Evolutionary conservation across 2,113 vertebrate species (phyloP), one percentile per base, ranked within the genome.

Genomic region (Phoenicopterus ruber): DNA sequence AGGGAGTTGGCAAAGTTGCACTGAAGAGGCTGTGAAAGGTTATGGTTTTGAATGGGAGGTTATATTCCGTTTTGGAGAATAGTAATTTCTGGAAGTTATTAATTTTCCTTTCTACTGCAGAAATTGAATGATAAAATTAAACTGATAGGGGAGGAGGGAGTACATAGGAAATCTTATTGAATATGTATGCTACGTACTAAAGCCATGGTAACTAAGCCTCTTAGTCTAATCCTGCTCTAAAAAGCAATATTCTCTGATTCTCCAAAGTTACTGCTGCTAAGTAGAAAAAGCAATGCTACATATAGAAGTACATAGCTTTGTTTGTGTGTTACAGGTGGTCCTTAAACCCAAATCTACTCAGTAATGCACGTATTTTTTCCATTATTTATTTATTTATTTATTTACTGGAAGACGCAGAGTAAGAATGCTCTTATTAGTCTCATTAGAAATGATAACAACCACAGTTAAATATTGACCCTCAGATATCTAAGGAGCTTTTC

Each of bases 221-320:
- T 95, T 86, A 90, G 16, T 21, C 31, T 94, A 92, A 95, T 95
- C 74, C 73, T 92, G n/a, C 50, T 34, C 36, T 61, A 28, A 82
- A 77, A 84, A 61, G 5, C 8, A 31, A 50, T 67, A 55, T 58
- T 81, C 11, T 67, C 46, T 61, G 38, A 74, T 74, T 82, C 34
- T 61, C 49, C 31, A 61, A 87, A 86, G 49, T 61, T 80, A 34
- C 49, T 57, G 29, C 42, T 55, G 16, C 12, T 54, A 59, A 49
- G 44, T 54, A 73, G 55, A 74, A 85, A 82, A 67, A 7, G 4
- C 11, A 52, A 25, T 40, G 9, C 14, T 92, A 88, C 93, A 82
- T 86, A 82, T 34, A 85, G 42, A 90, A 59, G 4, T 22, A 28
- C 25, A 52, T 11, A 65, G 16, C 8, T 92, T 92, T 90, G 8